A percentile compares a stretch with the other conserved stretches of the same genome.
Evolutionary conservation across 2,888 invertebrate species (phyloP).

Genomic region (Ptychoptera albimana): DNA sequence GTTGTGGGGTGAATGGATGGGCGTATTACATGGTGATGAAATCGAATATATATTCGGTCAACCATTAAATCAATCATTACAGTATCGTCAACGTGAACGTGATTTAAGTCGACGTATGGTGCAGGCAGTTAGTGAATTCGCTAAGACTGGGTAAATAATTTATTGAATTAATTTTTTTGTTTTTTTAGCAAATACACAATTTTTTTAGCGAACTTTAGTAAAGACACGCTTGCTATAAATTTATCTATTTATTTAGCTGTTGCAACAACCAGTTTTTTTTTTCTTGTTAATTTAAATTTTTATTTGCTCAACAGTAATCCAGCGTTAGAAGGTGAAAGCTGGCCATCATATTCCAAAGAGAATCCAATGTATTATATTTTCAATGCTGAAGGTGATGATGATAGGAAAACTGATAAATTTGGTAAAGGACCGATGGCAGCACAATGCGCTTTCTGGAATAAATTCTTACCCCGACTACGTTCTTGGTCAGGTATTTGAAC

Average conservation of each 20-base stretch:
- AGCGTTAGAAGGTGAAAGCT: slow-evolving; percentile 37
- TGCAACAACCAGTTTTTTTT: neutral
- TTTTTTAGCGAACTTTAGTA: slow-evolving; percentile 3
- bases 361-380: slow-evolving; percentile 82
- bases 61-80: slow-evolving; percentile 73
- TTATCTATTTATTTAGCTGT: neutral
- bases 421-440: slow-evolving; percentile 63
- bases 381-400: slow-evolving; percentile 60
- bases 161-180: neutral
- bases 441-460: slow-evolving; percentile 93
- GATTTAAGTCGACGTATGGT: slow-evolving; percentile 84
- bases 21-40: slow-evolving; percentile 96
- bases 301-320: slow-evolving; percentile 12
- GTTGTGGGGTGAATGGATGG: slow-evolving; percentile 98
- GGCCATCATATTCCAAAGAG: slow-evolving; percentile 76
- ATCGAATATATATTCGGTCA: slow-evolving; percentile 96
- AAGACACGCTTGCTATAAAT: too few species aligned
- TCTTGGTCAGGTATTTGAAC: slow-evolving; percentile 43
- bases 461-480: slow-evolving; percentile 78
- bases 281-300: neutral
- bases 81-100: slow-evolving; percentile 73
- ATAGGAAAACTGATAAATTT: slow-evolving; percentile 38
- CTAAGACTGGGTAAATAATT: slow-evolving; percentile 72
- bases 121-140: slow-evolving; percentile 84
- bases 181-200: neutral